Evolutionary conservation across 2,113 vertebrate species (phyloP).

Genomic region (Hippocampus mohnikei): DNA sequence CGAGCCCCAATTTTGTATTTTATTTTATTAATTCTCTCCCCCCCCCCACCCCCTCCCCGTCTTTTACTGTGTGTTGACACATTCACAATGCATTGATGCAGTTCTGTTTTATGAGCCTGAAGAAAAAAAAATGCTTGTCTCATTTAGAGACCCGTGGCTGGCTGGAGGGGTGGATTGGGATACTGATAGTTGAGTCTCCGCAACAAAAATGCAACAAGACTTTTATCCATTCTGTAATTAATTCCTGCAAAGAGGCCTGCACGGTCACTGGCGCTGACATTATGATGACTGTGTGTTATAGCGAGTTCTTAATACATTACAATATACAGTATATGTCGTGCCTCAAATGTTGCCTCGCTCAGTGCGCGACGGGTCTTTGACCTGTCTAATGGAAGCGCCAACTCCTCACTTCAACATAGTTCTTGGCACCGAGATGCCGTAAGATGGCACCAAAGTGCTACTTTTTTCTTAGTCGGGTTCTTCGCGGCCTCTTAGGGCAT

Average conservation of each 20-base stretch:
- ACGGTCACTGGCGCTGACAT: neutral
- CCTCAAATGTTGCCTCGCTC: no score
- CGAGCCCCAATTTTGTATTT: conserved; percentile 5
- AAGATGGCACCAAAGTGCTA: no score
- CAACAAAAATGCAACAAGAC: conserved; percentile 3
- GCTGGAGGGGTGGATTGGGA: conserved; percentile 28
- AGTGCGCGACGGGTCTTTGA: no score
- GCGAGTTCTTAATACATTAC: no score
- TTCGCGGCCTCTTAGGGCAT: no score
- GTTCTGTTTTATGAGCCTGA: conserved; percentile 2
- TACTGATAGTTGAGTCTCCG: conserved; percentile 16
- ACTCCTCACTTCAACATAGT: no score
- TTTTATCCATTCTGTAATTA: conserved; percentile 10
- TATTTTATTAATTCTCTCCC: neutral
- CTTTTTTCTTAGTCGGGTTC: no score
- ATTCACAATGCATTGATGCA: conserved; percentile 10
- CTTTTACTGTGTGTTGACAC: conserved; percentile 3
- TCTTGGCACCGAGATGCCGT: no score
- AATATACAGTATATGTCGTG: no score
- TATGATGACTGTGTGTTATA: neutral
- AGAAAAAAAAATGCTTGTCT: neutral
- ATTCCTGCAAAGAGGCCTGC: neutral
- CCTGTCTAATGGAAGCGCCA: no score
- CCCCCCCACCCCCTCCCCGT: no score
- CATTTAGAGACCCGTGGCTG: conserved; percentile 29